Conservation (phyloP, 2,797 vertebrate species). For the Heteromormyrus szaboi region DNA sequence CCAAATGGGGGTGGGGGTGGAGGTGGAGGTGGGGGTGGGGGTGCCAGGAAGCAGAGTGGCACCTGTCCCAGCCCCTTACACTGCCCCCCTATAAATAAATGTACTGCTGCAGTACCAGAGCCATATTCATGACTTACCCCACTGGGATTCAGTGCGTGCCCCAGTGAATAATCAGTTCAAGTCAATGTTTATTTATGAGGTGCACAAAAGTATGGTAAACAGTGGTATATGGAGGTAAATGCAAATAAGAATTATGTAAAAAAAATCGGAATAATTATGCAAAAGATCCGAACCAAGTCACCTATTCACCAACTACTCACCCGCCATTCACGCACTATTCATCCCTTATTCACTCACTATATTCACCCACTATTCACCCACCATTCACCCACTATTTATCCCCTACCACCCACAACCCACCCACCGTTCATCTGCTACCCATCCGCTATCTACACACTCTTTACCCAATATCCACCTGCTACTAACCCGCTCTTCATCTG, state of each 20-base stretch:
- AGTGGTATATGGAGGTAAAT: background rate
- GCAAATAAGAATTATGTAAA: background rate
- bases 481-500: background rate
- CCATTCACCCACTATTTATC: background rate
- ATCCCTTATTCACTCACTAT: background rate
- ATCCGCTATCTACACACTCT: background rate
- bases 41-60: constrained; percentile 31
- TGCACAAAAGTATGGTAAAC: background rate
- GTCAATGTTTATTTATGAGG: background rate
- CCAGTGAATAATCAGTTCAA: background rate
- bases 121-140: background rate
- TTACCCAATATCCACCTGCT: background rate
- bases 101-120: background rate
- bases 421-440: too few relatives aligned
- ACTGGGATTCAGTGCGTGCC: background rate
- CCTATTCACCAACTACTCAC: background rate
- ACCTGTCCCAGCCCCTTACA: background rate
- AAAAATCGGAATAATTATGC: background rate
- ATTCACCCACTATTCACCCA: background rate
- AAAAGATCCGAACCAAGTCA: background rate
- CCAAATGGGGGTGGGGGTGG: constrained; percentile 22
- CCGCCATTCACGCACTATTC: background rate
- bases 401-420: background rate
- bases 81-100: background rate
- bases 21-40: constrained; percentile 17